Evolutionary conservation across 2,113 vertebrate genomes (phyloP), one percentile per base, ranked within the genome.

Genomic region (Dipodomys ordii): DNA sequence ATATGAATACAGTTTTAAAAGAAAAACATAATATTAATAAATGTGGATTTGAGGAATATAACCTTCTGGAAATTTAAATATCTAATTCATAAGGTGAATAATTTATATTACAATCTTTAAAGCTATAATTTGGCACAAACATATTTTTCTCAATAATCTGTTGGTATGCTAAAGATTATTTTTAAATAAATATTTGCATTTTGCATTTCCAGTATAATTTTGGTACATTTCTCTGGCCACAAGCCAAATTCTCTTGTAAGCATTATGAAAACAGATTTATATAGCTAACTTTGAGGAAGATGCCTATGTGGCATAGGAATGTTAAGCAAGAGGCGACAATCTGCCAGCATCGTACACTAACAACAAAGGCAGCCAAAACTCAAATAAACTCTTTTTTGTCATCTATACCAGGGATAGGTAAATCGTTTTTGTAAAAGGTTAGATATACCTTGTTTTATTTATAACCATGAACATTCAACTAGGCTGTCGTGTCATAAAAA

Each of bases 11-110:
- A 90, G 39, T 84, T 81, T 90, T 22, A 57, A 79, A 39, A 92
- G 64, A 83, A 27, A 79, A 91, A 11, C 28, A 85, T 80, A 39
- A 8, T 28, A 8, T 92, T 65, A 89, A 72, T 85, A 62, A 89
- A 44, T 32, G 1, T 73, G 4, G 4, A 78, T 46, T 22, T 73
- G 49, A 80, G 22, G 72, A 81, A 72, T 44, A 8, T 28, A 83
- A 62, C 4, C 92, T 92, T 27, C 79, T 7, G 19, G 35, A 57
- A 68, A 20, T 19, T 80, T 80, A 77, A 46, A 53, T 78, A 27
- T 16, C 16, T 82, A 9, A 78, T 6, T 4, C 7, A 57, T 23
- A 67, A 28, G 6, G 30, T 85, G 62, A n/a, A n/a, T 53, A 53
- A 13, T 53, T 53, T 53, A 53, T 53, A 53, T 16, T 57, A 57